A percentile compares a stretch with the other conserved stretches of the same genome.
These are phyloP conservation scores for Nephila pilipes DNA, from an alignment of 1,140 invertebrate genomes.

Conservation along the genomic window DNA sequence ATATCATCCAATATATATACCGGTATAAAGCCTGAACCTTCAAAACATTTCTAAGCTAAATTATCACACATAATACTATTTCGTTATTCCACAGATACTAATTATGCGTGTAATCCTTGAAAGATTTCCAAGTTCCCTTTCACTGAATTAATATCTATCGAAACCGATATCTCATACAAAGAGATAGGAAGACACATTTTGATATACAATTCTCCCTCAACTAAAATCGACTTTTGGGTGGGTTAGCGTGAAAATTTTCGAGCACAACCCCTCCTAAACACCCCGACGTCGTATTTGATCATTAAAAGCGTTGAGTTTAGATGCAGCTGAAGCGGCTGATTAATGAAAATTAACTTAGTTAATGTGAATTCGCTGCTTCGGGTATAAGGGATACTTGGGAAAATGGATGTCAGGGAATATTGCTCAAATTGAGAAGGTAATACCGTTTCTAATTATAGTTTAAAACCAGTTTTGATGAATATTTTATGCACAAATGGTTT, in stretches of 20 bases:
- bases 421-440: slow-evolving; percentile 4
- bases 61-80: not conserved
- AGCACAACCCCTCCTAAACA: not conserved
- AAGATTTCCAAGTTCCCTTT: not conserved
- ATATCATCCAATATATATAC: too few relatives aligned
- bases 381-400: slow-evolving; percentile 4
- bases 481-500: slow-evolving; percentile 17
- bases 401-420: slow-evolving; percentile 30
- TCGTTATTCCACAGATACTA: not conserved
- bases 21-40: too few relatives aligned
- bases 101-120: not conserved
- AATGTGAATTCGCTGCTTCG: slow-evolving; percentile 3
- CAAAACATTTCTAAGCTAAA: not conserved
- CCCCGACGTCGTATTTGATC: not conserved
- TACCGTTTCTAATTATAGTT: slow-evolving; percentile 29
- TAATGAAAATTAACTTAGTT: slow-evolving; percentile 52
- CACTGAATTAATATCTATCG: not conserved
- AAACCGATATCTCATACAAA: not conserved
- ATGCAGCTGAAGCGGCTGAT: slow-evolving; percentile 19
- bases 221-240: slow-evolving; percentile 24
- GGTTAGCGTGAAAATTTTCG: slow-evolving; percentile 26
- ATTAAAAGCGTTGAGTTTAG: slow-evolving; percentile 37
- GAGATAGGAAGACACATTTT: not conserved
- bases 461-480: slow-evolving; percentile 23
- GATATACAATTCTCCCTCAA: not conserved